These are phyloP conservation scores for Cephus nigrinus DNA, from an alignment of 2,888 invertebrate genomes.

Conservation along the genomic window DNA sequence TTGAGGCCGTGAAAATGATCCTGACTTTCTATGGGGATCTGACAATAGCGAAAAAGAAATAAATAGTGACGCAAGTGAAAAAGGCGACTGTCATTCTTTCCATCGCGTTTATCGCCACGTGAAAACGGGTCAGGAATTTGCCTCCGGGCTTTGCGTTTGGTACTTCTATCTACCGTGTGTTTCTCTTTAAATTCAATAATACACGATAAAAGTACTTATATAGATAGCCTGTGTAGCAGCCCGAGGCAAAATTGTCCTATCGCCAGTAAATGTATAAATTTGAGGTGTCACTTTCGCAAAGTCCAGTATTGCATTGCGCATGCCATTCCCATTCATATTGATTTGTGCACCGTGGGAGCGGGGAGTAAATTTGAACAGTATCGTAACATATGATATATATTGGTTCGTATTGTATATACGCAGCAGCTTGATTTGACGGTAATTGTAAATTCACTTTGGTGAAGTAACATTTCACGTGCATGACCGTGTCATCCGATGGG, in stretches of 20 bases:
- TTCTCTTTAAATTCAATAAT: slow-evolving; percentile 15
- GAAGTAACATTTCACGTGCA: background rate
- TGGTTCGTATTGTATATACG: too few species aligned
- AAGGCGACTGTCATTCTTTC: background rate
- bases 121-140: background rate
- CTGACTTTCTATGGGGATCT: too few species aligned
- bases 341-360: slow-evolving; percentile 41
- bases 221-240: background rate
- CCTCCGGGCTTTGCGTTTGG: too few species aligned
- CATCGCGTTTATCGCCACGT: background rate
- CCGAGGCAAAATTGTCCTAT: background rate
- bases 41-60: background rate
- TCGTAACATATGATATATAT: slow-evolving; percentile 5
- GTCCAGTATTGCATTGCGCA: slow-evolving; percentile 54
- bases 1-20: background rate
- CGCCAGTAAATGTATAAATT: slow-evolving; percentile 37
- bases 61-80: background rate
- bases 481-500: background rate
- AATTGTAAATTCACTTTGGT: background rate
- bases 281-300: slow-evolving; percentile 40
- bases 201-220: slow-evolving; percentile 7
- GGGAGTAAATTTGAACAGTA: slow-evolving; percentile 21
- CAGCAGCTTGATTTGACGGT: background rate
- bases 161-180: background rate
- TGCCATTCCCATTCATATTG: slow-evolving; percentile 57